phyloP scores from a whole-genome alignment of 53 echinoderm and acorn worm species.

The Paelopatides confundens region DNA sequence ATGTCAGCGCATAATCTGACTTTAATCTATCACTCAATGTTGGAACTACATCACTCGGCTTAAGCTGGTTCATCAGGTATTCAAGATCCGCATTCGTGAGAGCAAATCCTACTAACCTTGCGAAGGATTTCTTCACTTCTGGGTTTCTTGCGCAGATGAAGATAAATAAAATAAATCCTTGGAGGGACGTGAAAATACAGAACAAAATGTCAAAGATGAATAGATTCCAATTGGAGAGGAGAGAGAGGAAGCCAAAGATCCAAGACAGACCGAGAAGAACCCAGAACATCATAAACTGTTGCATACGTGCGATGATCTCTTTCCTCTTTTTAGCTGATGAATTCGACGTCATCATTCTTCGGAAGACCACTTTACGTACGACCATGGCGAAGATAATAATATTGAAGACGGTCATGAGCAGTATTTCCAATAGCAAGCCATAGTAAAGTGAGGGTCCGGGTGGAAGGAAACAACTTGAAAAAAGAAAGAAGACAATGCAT shows the following conservation, averaged over 20 bases:
- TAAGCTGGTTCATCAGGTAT: no score
- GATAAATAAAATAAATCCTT: background rate
- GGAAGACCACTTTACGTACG: background rate
- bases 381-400: background rate
- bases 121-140: background rate
- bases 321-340: background rate
- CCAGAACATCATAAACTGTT: slow-evolving; percentile 21
- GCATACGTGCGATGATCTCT: background rate
- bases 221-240: background rate
- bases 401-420: background rate
- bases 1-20: no score
- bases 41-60: no score
- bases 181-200: background rate
- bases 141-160: background rate
- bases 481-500: no score
- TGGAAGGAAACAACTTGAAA: background rate
- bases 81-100: no score
- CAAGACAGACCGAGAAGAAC: background rate
- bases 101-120: no score
- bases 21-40: no score
- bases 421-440: background rate
- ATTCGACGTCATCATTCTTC: background rate
- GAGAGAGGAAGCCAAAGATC: background rate
- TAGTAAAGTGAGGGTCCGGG: background rate
- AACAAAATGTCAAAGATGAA: background rate